Evolutionary conservation across 2,888 invertebrate genomes (phyloP), one percentile per base, ranked within the genome.

Genomic region (Eristalis pertinax): DNA sequence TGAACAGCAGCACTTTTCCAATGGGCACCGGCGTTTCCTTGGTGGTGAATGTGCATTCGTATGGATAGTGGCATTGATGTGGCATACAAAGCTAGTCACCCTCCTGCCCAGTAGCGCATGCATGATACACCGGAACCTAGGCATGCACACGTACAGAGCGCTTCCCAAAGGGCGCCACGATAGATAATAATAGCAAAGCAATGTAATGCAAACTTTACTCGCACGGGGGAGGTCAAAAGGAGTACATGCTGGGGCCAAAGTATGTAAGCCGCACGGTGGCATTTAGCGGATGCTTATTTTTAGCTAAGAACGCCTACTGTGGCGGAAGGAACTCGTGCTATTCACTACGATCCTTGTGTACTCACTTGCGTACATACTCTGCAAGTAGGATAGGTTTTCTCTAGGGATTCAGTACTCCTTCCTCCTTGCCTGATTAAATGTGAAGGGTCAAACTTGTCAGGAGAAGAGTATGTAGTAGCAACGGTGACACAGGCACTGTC

Each of bases 101-200:
- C 15, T 43, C n/a, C 15, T 43, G 43, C n/a, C 43, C 43, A 43
- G n/a, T 43, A 4, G n/a, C 15, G 43, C 43, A n/a, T 43, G 43
- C n/a, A 43, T n/a, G 43, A 43, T 43, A 43, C 13, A 41, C 26
- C 26, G 29, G 24, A 19, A 32, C 43, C 43, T 15, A 7, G 15
- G 1, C 43, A 43, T 43, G 32, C 56, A 24, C 22, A 69, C 32
- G 19, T 32, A 69, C 29, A 24, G 35, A 11, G 22, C 26, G n/a
- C 50, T 67, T 67, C 24, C 43, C 26, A n/a, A 26, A 68, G 26
- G 19, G 26, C 58, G 24, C 60, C 26, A 58, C 56, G 68, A 29
- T 63, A 29, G 60, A 68, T 74, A 80, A 74, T 74, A 74, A 74
- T 80, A 80, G 68, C 62, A 63, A 62, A 29, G 38, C 68, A 50